phyloP scores from a whole-genome alignment of 2,113 vertebrate genomes.

The Alectura lathami region DNA sequence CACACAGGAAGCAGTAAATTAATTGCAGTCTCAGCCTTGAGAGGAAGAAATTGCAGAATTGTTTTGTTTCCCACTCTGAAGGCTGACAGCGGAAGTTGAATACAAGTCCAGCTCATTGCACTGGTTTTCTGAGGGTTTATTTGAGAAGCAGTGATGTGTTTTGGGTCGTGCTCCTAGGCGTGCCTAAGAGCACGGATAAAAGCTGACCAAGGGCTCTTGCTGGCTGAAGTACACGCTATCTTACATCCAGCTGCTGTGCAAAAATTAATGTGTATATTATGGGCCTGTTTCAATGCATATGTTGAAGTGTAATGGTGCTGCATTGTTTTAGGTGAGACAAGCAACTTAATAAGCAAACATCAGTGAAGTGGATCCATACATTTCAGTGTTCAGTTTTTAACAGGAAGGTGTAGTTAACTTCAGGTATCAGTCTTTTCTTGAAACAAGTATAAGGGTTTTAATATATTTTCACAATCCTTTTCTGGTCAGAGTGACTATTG shows the following conservation, averaged over 20 bases:
- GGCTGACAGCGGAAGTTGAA: background rate
- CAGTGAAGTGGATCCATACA: background rate
- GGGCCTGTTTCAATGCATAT: background rate
- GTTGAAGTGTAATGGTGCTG: background rate
- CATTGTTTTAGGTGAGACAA: background rate
- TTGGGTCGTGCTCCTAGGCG: accelerated
- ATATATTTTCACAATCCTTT: background rate
- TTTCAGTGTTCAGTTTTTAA: background rate
- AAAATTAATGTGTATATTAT: background rate
- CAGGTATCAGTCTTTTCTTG: background rate
- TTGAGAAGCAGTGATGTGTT: accelerated
- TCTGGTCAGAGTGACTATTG: background rate
- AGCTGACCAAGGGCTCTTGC: background rate
- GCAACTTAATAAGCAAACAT: background rate
- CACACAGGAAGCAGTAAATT: background rate
- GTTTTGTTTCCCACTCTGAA: background rate
- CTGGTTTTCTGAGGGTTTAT: background rate
- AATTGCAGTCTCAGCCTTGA: background rate
- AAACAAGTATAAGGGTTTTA: background rate
- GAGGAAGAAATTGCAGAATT: background rate
- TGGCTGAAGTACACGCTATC: background rate
- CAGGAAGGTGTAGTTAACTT: background rate
- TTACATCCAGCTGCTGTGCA: background rate
- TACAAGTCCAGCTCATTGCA: background rate
- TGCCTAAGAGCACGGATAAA: background rate